Conservation (phyloP, 2,797 vertebrate genomes). For the Ptychobarbus kaznakovi region DNA sequence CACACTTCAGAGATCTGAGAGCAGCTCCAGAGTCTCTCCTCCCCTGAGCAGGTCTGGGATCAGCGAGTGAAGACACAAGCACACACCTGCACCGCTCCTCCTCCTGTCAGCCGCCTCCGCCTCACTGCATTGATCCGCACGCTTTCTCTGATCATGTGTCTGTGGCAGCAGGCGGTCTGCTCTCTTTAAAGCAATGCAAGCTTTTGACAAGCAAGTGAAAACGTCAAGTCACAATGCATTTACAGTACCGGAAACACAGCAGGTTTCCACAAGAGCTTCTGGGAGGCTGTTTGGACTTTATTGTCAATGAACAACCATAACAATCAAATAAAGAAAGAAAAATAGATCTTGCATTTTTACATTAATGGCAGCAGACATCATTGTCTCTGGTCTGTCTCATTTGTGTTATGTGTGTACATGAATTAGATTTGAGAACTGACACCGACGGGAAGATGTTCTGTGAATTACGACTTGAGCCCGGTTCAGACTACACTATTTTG, state of each 20-base stretch:
- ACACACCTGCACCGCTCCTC: constrained; percentile 43
- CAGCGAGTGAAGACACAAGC: constrained; percentile 29
- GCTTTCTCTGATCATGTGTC: constrained; percentile 11
- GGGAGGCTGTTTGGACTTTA: neutral
- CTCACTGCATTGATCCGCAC: constrained; percentile 10
- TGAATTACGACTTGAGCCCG: neutral
- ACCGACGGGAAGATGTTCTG: neutral
- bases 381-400: neutral
- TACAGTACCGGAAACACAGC: neutral
- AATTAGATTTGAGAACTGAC: neutral
- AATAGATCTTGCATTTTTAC: no score
- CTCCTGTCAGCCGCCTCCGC: constrained; percentile 31
- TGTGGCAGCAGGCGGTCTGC: neutral
- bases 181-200: neutral
- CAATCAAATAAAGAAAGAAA: neutral
- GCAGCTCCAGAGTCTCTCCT: neutral
- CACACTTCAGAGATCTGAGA: neutral
- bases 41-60: neutral
- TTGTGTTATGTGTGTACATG: neutral
- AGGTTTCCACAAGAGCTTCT: neutral
- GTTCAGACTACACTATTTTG: neutral
- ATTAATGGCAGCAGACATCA: neutral
- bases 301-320: neutral
- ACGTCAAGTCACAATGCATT: neutral
- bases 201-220: constrained; percentile 24